Evolutionary conservation across 2,113 vertebrate genomes (phyloP), one percentile per base, ranked within the genome.

Genomic region (Oxyruncus cristatus): DNA sequence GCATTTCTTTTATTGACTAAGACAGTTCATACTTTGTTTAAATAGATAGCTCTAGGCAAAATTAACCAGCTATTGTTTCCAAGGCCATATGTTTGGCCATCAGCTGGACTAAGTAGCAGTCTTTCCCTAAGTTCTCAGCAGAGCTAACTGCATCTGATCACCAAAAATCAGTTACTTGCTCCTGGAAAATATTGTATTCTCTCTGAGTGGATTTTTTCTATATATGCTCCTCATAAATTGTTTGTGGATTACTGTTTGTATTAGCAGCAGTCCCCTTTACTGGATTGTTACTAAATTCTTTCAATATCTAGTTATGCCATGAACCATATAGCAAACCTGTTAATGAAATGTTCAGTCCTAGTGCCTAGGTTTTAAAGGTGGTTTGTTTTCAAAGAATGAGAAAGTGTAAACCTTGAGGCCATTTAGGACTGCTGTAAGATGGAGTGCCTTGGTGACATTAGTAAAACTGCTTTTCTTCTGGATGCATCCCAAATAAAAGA

Each of bases 61-160:
- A 63, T 78, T 81, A 86, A 67, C 44, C 30, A 80, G 62, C 79
- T 88, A 19, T 95, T 94, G 59, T 93, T 96, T 95, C 28, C 62
- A 75, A 67, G 50, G 42, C 79, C 52, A 5, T 80, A 35, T 78
- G 68, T 95, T 90, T 95, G 68, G 53, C 78, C 73, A 55, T 89
- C 74, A 77, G 63, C 55, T 65, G 85, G 21, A 80, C 47, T 75
- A 86, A 92, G 85, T 68, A 91, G 56, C 75, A 67, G 19, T 39
- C 22, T 73, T 75, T 79, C 41, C 14, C 53, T 27, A 65, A 65
- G 50, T 59, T 84, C 33, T 27, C 58, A 68, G 55, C 49, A 82
- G 49, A 78, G 49, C 80, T 93, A 85, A 72, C 61, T 63, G 59
- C 58, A 49, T 91, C 50, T 92, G 83, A 74, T 81, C 56, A 13